These are phyloP conservation scores for Nothobranchius kuhntae DNA, from an alignment of 2,113 vertebrate genomes.

Conservation along the genomic window DNA sequence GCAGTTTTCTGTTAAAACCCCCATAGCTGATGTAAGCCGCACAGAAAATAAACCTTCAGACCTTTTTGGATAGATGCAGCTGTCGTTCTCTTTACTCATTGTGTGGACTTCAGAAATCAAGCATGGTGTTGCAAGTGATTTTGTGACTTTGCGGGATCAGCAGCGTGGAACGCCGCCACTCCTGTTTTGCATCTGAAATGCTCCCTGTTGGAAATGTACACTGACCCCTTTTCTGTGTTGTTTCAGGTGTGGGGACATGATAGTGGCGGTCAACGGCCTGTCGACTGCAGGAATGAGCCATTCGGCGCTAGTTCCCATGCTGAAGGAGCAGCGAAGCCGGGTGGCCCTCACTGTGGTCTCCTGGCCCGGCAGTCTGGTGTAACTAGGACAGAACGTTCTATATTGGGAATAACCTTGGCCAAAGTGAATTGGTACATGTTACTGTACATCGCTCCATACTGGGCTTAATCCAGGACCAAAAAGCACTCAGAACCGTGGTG, in stretches of 20 bases:
- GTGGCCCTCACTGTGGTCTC: slow-evolving; percentile 95
- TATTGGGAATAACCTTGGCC: slow-evolving; percentile 62
- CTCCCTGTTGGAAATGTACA: too few species aligned
- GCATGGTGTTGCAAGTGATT: too few species aligned
- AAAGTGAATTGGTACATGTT: slow-evolving; percentile 62
- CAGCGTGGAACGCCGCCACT: too few species aligned
- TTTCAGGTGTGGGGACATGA: slow-evolving; percentile 97
- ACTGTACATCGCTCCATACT: slow-evolving; percentile 65
- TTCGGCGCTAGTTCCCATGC: slow-evolving; percentile 94
- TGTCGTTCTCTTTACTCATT: too few species aligned
- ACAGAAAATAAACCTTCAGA: too few species aligned
- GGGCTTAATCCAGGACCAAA: slow-evolving; percentile 73
- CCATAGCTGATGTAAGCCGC: too few species aligned
- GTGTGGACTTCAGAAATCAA: too few species aligned
- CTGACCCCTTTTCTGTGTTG: slow-evolving; percentile 25
- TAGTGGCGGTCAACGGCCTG: slow-evolving; percentile 93
- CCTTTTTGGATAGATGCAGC: too few species aligned
- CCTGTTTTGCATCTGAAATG: too few species aligned
- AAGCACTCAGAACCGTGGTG: slow-evolving; percentile 64
- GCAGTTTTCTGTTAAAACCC: too few species aligned
- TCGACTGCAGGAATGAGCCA: slow-evolving; percentile 98
- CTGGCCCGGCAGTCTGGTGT: slow-evolving; percentile 95
- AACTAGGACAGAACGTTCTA: slow-evolving; percentile 63
- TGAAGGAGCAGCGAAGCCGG: slow-evolving; percentile 97
- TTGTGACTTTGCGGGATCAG: too few species aligned